Conservation (phyloP, 2,797 vertebrate species). For the Peromyscus nudipes region DNA sequence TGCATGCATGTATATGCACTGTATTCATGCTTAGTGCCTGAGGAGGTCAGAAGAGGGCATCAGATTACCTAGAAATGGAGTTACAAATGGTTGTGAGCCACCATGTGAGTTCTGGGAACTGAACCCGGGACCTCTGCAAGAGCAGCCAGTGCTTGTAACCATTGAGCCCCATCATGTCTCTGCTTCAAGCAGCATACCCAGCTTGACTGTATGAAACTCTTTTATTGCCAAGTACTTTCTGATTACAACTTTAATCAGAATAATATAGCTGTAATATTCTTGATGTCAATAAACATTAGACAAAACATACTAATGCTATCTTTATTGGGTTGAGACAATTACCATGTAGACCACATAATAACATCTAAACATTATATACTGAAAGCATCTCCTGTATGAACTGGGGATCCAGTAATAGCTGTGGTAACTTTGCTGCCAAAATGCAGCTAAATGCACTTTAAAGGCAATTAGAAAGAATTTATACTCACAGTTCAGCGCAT, state of each 20-base stretch:
- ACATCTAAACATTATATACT: not conserved
- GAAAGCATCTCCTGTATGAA: slow-evolving; percentile 6
- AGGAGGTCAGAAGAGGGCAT: not conserved
- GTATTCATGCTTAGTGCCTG: not conserved
- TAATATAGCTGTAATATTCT: not conserved
- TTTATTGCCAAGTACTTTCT: slow-evolving; percentile 6
- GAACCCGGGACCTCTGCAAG: not conserved
- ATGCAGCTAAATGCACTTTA: slow-evolving; percentile 31
- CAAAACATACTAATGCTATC: not conserved
- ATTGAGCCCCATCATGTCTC: not conserved
- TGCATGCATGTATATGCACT: not conserved
- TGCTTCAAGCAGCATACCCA: not conserved
- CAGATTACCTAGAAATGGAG: not conserved
- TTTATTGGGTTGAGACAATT: slow-evolving; percentile 33
- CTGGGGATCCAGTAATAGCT: not conserved
- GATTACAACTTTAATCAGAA: not conserved
- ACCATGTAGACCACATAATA: not conserved
- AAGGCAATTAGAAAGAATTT: not conserved
- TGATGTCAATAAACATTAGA: not conserved
- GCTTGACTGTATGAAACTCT: not conserved
- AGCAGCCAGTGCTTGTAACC: too few species aligned
- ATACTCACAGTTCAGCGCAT: not conserved
- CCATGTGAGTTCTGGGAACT: not conserved
- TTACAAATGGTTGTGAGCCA: not conserved
- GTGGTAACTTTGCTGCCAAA: slow-evolving; percentile 13